Evolutionary conservation across 2,888 invertebrate species (phyloP).

Genomic region (Lasius fuliginosus): DNA sequence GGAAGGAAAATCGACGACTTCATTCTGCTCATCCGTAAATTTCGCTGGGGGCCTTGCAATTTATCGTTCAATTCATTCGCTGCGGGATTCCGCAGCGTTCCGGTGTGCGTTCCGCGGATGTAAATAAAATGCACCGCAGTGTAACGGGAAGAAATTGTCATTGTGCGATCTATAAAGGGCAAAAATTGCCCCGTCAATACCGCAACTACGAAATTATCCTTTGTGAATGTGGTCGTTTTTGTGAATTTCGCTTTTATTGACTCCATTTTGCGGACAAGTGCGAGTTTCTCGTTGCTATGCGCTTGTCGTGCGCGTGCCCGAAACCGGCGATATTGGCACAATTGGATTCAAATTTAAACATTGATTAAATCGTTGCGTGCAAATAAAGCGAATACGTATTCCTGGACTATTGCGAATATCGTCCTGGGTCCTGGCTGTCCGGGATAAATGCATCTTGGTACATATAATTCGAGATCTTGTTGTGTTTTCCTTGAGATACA

Average conservation of each 20-base stretch:
- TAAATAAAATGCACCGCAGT: conserved; percentile 38
- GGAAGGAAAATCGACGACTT: conserved; percentile 52
- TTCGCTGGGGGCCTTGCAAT: conserved; percentile 27
- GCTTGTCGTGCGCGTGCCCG: background rate
- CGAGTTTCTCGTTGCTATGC: conserved; percentile 2
- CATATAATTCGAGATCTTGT: background rate
- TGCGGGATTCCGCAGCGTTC: conserved; percentile 15
- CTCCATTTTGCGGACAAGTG: background rate
- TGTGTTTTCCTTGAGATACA: background rate
- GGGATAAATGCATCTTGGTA: background rate
- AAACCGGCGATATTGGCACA: background rate
- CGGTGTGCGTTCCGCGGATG: conserved; percentile 1
- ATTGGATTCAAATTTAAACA: conserved; percentile 47
- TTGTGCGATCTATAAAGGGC: conserved; percentile 14
- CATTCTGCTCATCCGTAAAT: conserved; percentile 43
- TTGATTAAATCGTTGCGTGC: conserved; percentile 36
- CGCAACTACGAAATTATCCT: conserved; percentile 17
- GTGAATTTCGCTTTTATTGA: conserved; percentile 40
- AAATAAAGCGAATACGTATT: conserved; percentile 35
- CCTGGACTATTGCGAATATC: conserved; percentile 35
- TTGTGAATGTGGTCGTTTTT: conserved; percentile 8
- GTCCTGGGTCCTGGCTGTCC: background rate
- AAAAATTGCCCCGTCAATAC: conserved; percentile 26
- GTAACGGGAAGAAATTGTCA: conserved; percentile 41
- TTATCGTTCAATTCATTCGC: conserved; percentile 51